phyloP scores from a whole-genome alignment of 2,888 invertebrate genomes.

The Microctonus brassicae region DNA sequence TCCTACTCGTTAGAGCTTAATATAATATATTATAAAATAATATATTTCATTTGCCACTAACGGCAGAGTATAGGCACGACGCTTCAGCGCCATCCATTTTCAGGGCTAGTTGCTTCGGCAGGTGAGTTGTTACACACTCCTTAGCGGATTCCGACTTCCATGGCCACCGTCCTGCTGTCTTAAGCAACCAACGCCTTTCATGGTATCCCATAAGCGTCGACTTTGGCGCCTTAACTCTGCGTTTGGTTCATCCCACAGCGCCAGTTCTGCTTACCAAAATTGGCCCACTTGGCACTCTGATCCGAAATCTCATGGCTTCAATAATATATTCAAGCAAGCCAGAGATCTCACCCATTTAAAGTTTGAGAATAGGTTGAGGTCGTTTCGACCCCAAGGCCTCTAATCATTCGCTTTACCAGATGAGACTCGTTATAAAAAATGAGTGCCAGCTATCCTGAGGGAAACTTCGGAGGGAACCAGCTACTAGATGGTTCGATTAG shows the following conservation, averaged over 20 bases:
- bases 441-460: slow-evolving; percentile 72
- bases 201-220: slow-evolving; percentile 50
- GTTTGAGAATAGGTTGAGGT: slow-evolving; percentile 82
- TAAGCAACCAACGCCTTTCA: slow-evolving; percentile 74
- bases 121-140: slow-evolving; percentile 76
- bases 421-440: slow-evolving; percentile 50
- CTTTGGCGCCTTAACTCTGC: slow-evolving; percentile 61
- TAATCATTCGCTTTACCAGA: slow-evolving; percentile 83
- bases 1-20: slow-evolving; percentile 77
- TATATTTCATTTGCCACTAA: too few relatives aligned
- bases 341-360: slow-evolving; percentile 81
- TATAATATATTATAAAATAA: slow-evolving; percentile 65
- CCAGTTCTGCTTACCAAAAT: slow-evolving; percentile 46
- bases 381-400: slow-evolving; percentile 79
- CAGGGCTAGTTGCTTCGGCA: slow-evolving; percentile 77
- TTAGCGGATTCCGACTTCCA: slow-evolving; percentile 77
- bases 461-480: slow-evolving; percentile 84
- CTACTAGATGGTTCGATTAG: slow-evolving; percentile 75
- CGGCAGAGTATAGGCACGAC: slow-evolving; percentile 73
- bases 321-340: slow-evolving; percentile 73
- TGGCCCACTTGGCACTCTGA: slow-evolving; percentile 44
- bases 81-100: slow-evolving; percentile 78
- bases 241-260: slow-evolving; percentile 54
- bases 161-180: slow-evolving; percentile 82
- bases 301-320: slow-evolving; percentile 70